Percentiles rank a stretch among this genome's conserved stretches.
Evolutionary conservation across 2,113 vertebrate genomes (phyloP).

Genomic region (Eublepharis macularius): DNA sequence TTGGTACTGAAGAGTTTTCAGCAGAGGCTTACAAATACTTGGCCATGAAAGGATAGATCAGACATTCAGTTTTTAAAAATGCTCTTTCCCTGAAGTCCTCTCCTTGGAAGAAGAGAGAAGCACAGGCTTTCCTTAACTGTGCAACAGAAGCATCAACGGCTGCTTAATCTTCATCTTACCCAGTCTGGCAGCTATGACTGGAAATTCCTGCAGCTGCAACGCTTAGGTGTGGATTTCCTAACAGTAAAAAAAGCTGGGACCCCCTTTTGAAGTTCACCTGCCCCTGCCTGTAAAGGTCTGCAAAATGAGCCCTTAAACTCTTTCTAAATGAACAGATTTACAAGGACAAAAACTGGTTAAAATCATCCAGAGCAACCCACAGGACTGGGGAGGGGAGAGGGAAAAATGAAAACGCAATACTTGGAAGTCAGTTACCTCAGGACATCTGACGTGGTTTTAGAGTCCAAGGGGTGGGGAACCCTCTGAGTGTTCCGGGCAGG

Average conservation of each 20-base stretch:
- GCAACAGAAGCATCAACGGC: no score
- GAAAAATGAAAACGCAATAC: not conserved
- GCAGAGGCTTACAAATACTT: not conserved
- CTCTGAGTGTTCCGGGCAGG: conserved; percentile 89
- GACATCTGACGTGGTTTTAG: conserved; percentile 98
- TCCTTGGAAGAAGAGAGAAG: not conserved
- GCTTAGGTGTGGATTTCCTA: not conserved
- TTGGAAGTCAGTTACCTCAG: conserved; percentile 81
- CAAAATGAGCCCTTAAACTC: not conserved
- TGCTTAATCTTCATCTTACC: not conserved
- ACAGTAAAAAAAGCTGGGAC: not conserved
- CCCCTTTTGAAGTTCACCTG: not conserved
- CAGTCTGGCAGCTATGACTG: not conserved
- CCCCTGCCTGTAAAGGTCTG: not conserved
- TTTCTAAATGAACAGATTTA: not conserved
- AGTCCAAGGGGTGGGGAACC: conserved; percentile 93
- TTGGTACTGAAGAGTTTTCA: not conserved
- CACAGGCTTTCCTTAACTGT: not conserved
- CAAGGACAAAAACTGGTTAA: not conserved
- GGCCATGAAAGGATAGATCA: not conserved
- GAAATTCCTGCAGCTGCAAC: not conserved
- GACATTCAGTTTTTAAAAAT: not conserved
- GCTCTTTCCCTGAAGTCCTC: not conserved
- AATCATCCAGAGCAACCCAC: not conserved
- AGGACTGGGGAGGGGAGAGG: no score